phyloP scores from a whole-genome alignment of 2,113 vertebrate species.

The Micronycteris hirsuta region DNA sequence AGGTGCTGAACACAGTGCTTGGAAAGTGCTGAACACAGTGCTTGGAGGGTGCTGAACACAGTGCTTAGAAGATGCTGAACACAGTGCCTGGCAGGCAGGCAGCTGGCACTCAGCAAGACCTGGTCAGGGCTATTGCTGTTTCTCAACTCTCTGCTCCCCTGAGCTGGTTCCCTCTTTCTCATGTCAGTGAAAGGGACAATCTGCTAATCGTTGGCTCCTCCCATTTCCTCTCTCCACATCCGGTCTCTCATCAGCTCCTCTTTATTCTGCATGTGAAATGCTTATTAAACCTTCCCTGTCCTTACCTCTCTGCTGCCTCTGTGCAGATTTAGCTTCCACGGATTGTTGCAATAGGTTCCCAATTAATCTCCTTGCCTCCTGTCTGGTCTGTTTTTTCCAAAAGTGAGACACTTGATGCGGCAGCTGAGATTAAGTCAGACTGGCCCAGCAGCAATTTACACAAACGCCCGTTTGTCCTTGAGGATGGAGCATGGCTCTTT shows the following conservation, averaged over 20 bases:
- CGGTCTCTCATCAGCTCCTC: not conserved
- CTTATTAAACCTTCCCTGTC: not conserved
- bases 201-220: not conserved
- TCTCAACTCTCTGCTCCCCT: not conserved
- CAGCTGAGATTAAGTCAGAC: not conserved
- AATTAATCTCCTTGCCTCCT: not conserved
- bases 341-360: not conserved
- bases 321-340: not conserved
- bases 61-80: not conserved
- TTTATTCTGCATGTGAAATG: not conserved
- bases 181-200: not conserved
- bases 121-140: not conserved
- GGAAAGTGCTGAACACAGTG: too few species aligned
- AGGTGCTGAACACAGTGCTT: not conserved
- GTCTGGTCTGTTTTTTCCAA: not conserved
- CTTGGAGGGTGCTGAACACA: too few species aligned
- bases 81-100: not conserved
- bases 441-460: not conserved
- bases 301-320: not conserved
- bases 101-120: not conserved
- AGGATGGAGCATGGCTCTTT: not conserved
- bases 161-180: not conserved
- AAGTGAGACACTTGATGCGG: not conserved
- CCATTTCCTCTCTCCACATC: not conserved
- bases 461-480: not conserved